Evolutionary conservation across 2,888 invertebrate species (phyloP), one percentile per base, ranked within the genome.

Genomic region (Lasiommata megera): DNA sequence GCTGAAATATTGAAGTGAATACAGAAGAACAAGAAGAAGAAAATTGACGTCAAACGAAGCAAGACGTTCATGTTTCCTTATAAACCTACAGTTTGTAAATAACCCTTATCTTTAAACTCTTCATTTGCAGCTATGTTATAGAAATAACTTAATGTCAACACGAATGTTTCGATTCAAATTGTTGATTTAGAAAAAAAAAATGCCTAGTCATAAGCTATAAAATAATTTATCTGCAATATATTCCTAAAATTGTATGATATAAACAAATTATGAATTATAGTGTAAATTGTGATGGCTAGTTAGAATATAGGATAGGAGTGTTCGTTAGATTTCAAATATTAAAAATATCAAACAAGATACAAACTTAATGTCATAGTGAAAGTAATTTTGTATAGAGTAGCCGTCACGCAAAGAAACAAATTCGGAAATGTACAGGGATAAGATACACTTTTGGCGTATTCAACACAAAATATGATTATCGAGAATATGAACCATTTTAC

Each of bases 401-500:
- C 71, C 66, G 67, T 70, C 72, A 70, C 67, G 56, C 59, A 70
- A 71, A 73, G 70, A 69, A 79, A 87, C 90, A 89, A 89, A 89
- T 89, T 90, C 90, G 90, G 90, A 88, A 86, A 77, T 83, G 86
- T 89, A 90, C 90, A 90, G 90, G 90, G 90, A 90, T 85, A 84
- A 74, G 72, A 72, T 81, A 74, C 80, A 77, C 70, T 69, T 46
- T 69, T 71, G 74, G 72, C 69, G 70, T 76, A 78, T 71, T 68
- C 72, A 69, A 47, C 58, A 58, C 8, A 69, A 60, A 62, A 52
- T 38, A 51, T 58, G 54, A 55, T 43, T 53, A 56, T 54, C 34
- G 47, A 58, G 48, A 36, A 34, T 31, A 46, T 18, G 36, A 17
- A 34, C 40, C 68, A 68, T 70, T 56, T 71, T 73, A 70, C 72